phyloP scores from a whole-genome alignment of 2,888 invertebrate genomes.

The Drosophila greeni region DNA sequence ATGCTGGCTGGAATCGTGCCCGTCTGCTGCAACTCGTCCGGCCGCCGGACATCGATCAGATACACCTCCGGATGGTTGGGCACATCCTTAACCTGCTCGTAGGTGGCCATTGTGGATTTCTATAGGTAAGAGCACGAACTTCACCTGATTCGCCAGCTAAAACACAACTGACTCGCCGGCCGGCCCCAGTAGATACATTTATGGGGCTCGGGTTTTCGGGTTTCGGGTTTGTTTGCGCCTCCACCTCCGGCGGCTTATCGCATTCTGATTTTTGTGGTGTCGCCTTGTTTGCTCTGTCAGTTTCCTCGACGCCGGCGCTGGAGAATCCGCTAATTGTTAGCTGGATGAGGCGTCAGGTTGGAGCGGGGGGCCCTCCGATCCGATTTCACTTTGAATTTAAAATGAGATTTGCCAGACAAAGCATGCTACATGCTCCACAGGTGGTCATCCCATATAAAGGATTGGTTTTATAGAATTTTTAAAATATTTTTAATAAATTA shows the following conservation, averaged over 20 bases:
- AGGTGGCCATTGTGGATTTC: slow-evolving; percentile 73
- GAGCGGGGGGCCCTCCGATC: slow-evolving; percentile 6
- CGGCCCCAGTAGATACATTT: slow-evolving; percentile 46
- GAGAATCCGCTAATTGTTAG: slow-evolving; percentile 45
- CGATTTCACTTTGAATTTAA: slow-evolving; percentile 35
- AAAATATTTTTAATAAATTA: too few species aligned
- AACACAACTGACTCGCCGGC: slow-evolving; percentile 50
- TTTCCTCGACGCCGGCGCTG: slow-evolving; percentile 17
- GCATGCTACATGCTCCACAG: slow-evolving; percentile 30
- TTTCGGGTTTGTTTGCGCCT: slow-evolving; percentile 15
- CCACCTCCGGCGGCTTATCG: slow-evolving; percentile 23
- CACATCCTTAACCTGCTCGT: slow-evolving; percentile 80
- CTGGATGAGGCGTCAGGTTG: slow-evolving; percentile 41
- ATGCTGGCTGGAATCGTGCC: slow-evolving; percentile 87
- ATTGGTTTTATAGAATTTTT: too few species aligned
- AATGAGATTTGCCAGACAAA: slow-evolving; percentile 35
- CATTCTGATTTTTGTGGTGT: slow-evolving; percentile 29
- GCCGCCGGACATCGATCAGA: slow-evolving; percentile 88
- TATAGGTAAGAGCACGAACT: neutral
- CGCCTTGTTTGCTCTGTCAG: slow-evolving; percentile 21
- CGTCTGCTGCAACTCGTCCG: slow-evolving; percentile 84
- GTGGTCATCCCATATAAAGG: too few species aligned
- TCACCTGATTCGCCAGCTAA: neutral
- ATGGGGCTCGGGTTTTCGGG: slow-evolving; percentile 16
- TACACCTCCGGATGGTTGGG: slow-evolving; percentile 80